These are phyloP conservation scores for Papilio dardanus DNA, from an alignment of 1,140 invertebrate species.

Conservation along the genomic window DNA sequence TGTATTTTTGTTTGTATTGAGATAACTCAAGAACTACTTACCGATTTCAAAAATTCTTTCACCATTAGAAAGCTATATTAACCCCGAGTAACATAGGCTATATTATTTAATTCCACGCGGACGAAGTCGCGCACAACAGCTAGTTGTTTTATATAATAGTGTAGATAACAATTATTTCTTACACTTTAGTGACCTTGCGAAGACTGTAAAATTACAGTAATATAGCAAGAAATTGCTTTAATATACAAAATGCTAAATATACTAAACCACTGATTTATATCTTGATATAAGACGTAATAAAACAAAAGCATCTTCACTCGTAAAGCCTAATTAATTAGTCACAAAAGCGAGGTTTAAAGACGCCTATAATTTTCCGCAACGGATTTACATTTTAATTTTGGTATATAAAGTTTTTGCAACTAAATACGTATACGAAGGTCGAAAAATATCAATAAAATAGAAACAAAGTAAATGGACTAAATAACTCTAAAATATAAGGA, in stretches of 20 bases:
- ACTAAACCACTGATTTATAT: neutral
- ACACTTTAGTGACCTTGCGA: neutral
- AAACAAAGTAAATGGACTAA: neutral
- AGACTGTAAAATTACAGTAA: neutral
- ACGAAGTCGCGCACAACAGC: too few species aligned
- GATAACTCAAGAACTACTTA: too few species aligned
- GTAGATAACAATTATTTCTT: neutral
- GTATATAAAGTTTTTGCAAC: constrained; percentile 8
- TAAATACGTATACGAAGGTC: neutral
- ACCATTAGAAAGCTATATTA: too few species aligned
- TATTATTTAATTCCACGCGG: too few species aligned
- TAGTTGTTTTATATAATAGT: too few species aligned
- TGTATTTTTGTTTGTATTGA: too few species aligned
- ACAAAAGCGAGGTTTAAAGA: constrained; percentile 23
- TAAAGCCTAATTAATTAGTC: constrained; percentile 9
- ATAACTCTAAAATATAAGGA: neutral
- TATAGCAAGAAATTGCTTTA: neutral
- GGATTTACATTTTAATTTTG: constrained; percentile 29
- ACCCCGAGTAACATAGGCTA: too few species aligned
- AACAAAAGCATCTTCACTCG: neutral
- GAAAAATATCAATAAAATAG: neutral
- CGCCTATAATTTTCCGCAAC: constrained; percentile 1
- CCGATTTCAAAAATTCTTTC: too few species aligned
- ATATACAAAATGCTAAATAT: neutral
- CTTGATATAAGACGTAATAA: neutral